A percentile compares a stretch with the other conserved stretches of the same genome.
phyloP scores from a whole-genome alignment of 2,797 vertebrate species.

The Astyanax mexicanus region DNA sequence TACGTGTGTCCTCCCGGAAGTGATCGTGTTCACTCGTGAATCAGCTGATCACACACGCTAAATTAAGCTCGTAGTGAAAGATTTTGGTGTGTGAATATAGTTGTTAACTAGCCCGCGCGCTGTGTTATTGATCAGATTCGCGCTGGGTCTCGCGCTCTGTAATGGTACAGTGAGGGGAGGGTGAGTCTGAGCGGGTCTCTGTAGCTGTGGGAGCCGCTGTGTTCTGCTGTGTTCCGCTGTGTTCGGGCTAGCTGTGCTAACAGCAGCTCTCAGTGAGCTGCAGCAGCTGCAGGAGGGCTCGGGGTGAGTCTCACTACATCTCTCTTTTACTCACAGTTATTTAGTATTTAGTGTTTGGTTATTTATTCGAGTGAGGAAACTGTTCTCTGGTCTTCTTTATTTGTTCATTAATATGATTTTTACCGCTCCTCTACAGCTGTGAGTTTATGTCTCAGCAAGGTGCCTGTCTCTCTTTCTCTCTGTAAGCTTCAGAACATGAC shows the following conservation, averaged over 20 bases:
- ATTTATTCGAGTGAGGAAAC: not conserved
- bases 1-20: slow-evolving; percentile 60
- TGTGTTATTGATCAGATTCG: not conserved
- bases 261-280: not conserved
- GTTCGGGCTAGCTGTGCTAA: not conserved
- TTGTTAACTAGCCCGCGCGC: slow-evolving; percentile 28
- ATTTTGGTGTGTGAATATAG: slow-evolving; percentile 42
- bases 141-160: not conserved
- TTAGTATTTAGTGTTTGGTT: not conserved
- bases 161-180: no score
- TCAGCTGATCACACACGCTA: slow-evolving; percentile 73
- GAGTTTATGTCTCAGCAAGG: not conserved
- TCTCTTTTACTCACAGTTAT: not conserved
- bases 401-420: not conserved
- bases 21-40: slow-evolving; percentile 50
- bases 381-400: not conserved
- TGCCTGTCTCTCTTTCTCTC: not conserved
- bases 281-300: slow-evolving; percentile 12
- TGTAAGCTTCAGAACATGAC: no score
- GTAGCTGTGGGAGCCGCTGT: not conserved
- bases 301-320: not conserved
- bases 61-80: not conserved
- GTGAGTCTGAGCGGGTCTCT: not conserved
- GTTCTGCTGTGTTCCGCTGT: not conserved
- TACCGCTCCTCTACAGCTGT: not conserved